A percentile compares a stretch with the other conserved stretches of the same genome.
Evolutionary conservation across 2,113 vertebrate species (phyloP).

Genomic region (Merops nubicus): DNA sequence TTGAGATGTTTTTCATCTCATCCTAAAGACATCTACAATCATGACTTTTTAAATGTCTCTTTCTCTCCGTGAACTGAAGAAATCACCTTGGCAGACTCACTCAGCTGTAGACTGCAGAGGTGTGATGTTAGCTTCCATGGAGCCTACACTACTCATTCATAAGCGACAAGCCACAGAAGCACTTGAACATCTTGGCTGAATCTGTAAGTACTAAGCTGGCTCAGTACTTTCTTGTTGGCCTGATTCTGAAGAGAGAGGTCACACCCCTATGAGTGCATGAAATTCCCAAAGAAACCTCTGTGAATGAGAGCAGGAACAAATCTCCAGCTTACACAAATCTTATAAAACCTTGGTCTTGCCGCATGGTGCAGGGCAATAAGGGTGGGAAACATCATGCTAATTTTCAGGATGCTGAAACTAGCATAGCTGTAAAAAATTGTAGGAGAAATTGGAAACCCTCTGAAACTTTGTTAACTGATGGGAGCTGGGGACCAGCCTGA

Average conservation of each 20-base stretch:
- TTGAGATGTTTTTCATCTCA: not conserved
- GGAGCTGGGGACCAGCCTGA: not conserved
- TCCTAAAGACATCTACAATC: not conserved
- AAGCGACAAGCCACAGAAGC: not conserved
- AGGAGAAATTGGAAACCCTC: not conserved
- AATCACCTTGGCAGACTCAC: not conserved
- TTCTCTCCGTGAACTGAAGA: not conserved
- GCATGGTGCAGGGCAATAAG: rapidly evolving
- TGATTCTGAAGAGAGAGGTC: not conserved
- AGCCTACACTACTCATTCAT: rapidly evolving
- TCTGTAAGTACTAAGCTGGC: not conserved
- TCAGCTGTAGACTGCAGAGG: not conserved
- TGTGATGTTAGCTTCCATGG: not conserved
- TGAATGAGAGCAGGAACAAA: not conserved
- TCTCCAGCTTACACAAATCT: not conserved
- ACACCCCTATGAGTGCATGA: not conserved
- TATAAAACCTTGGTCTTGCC: not conserved
- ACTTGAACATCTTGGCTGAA: not conserved
- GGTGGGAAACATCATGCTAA: not conserved
- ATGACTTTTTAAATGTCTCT: not conserved
- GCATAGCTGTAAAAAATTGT: not conserved
- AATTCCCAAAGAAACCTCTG: not conserved
- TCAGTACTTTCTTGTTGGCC: not conserved
- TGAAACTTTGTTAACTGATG: not conserved
- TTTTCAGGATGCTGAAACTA: not conserved